Evolutionary conservation across 2,888 invertebrate species (phyloP).

Genomic region (Chymomyza caudatula): DNA sequence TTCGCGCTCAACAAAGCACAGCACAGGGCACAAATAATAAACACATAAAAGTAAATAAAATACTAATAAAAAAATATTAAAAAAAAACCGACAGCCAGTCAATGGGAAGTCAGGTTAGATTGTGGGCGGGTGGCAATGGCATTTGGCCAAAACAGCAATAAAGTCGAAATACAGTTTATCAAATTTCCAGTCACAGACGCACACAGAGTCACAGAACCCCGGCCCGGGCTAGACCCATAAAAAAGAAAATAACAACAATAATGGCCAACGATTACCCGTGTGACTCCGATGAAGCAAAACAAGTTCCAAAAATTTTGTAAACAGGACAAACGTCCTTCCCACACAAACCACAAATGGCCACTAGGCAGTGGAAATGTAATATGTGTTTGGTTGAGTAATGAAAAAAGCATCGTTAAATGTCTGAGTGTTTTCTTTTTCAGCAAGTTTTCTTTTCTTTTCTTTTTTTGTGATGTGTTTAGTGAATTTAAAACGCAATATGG

Average conservation of each 20-base stretch:
- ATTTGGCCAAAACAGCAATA: constrained; percentile 67
- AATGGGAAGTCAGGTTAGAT: neutral
- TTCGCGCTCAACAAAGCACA: constrained; percentile 55
- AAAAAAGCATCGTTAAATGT: constrained; percentile 65
- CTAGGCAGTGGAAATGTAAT: neutral
- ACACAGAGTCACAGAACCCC: neutral
- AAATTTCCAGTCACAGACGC: constrained; percentile 57
- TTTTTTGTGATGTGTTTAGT: constrained; percentile 25
- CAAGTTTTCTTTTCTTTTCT: constrained; percentile 32
- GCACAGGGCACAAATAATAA: constrained; percentile 6
- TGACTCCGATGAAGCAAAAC: constrained; percentile 14
- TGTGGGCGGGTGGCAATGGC: neutral
- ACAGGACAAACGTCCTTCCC: constrained; percentile 11
- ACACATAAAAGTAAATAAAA: constrained; percentile 33
- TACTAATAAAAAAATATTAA: constrained; percentile 30
- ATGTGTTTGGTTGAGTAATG: constrained; percentile 36
- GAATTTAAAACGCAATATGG: constrained; percentile 64
- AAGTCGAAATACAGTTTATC: constrained; percentile 73
- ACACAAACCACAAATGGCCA: neutral
- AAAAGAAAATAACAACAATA: constrained; percentile 13
- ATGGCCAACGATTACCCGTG: neutral
- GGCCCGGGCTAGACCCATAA: constrained; percentile 14
- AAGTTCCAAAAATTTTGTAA: constrained; percentile 1
- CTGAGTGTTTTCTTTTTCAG: constrained; percentile 50
- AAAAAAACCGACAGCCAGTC: constrained; percentile 14